These are phyloP conservation scores for Avahi laniger DNA, from an alignment of 2,797 vertebrate genomes.

Conservation along the genomic window DNA sequence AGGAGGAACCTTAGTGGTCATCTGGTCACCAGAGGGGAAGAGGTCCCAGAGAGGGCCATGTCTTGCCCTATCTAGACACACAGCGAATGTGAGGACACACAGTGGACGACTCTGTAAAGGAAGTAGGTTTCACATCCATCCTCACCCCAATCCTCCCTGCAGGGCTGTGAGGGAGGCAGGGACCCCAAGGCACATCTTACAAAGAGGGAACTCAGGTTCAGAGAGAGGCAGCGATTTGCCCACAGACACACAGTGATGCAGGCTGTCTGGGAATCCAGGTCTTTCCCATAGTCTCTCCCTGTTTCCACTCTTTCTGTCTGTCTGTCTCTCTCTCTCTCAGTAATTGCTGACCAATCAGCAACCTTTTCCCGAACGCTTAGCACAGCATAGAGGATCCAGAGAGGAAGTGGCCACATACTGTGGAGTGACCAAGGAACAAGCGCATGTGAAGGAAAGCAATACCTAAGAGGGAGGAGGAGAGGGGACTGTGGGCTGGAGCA, in stretches of 20 bases:
- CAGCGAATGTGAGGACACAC: background rate
- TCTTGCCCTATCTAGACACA: background rate
- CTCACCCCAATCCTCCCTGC: background rate
- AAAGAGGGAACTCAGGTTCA: constrained; percentile 27
- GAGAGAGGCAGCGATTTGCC: background rate
- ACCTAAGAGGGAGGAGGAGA: background rate
- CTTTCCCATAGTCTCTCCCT: background rate
- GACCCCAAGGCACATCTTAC: background rate
- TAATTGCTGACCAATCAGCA: background rate
- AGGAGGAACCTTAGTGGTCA: background rate
- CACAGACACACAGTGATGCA: background rate
- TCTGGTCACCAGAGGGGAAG: background rate
- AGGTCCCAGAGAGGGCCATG: background rate
- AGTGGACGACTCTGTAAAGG: background rate
- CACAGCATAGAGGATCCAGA: background rate
- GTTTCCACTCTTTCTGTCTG: background rate
- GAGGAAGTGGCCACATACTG: background rate
- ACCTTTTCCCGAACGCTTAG: background rate
- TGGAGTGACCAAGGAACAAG: background rate
- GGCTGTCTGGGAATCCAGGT: background rate
- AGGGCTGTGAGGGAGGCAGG: background rate
- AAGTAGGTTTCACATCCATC: background rate
- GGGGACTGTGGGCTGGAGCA: background rate
- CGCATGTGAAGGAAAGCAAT: background rate
- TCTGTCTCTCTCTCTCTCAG: background rate